These are phyloP conservation scores for Holacanthus passer DNA, from an alignment of 2,113 vertebrate genomes.

Conservation along the genomic window DNA sequence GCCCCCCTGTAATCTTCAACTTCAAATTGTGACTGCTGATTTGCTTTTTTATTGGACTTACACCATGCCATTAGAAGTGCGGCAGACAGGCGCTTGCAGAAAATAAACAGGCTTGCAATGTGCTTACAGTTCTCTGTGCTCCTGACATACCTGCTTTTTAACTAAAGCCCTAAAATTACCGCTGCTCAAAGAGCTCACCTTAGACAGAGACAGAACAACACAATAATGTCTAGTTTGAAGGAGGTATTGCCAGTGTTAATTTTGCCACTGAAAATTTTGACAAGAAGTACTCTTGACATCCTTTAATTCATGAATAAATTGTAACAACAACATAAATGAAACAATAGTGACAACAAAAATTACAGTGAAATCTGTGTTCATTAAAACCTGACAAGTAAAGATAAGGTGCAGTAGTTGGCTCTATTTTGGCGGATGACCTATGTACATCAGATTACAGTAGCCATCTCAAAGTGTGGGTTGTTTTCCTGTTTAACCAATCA, in stretches of 20 bases:
- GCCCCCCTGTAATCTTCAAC: constrained; percentile 36
- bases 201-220: constrained; percentile 45
- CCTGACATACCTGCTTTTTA: constrained; percentile 68
- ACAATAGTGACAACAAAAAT: no score
- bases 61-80: constrained; percentile 62
- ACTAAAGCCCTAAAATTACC: constrained; percentile 67
- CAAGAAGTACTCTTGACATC: no score
- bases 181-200: constrained; percentile 43
- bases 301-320: no score
- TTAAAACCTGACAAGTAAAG: no score
- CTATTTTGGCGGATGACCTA: no score
- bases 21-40: constrained; percentile 45
- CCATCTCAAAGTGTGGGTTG: no score
- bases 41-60: constrained; percentile 53
- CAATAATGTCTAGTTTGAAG: constrained; percentile 45
- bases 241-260: constrained; percentile 2
- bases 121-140: constrained; percentile 43
- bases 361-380: no score
- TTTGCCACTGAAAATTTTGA: no score
- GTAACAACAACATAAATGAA: no score
- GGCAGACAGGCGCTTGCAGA: constrained; percentile 56
- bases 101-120: constrained; percentile 58
- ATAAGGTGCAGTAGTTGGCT: no score
- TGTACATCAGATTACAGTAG: no score
- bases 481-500: no score